Conservation (phyloP, 2,888 invertebrate species). For the Crematogaster levior region DNA sequence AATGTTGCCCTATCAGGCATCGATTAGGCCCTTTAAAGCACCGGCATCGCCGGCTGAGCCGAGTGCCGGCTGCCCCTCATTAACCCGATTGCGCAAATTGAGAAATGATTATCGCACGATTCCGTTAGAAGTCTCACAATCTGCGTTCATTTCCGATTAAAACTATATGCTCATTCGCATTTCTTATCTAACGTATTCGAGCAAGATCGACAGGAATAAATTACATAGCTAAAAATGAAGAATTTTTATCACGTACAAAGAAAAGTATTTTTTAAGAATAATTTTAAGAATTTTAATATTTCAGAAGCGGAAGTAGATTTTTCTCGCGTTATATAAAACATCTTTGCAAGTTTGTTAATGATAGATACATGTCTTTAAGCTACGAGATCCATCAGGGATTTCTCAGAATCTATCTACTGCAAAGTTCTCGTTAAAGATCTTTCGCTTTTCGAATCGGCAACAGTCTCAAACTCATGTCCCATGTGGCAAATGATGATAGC, state of each 20-base stretch:
- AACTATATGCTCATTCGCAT: background rate
- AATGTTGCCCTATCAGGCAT: constrained; percentile 81
- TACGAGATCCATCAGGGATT: background rate
- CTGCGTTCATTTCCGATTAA: constrained; percentile 43
- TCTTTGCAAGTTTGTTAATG: background rate
- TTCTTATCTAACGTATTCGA: constrained; percentile 9
- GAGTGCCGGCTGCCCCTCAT: constrained; percentile 73
- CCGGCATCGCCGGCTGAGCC: constrained; percentile 71
- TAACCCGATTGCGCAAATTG: constrained; percentile 79
- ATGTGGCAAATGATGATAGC: background rate
- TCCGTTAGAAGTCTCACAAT: constrained; percentile 43
- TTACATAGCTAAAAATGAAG: background rate
- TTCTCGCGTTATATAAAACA: background rate
- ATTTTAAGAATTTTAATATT: background rate
- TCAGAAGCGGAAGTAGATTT: background rate
- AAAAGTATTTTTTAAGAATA: background rate
- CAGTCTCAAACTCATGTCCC: constrained; percentile 22
- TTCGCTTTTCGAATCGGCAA: background rate
- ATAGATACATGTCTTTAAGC: background rate
- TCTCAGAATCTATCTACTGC: background rate
- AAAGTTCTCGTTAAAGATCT: background rate
- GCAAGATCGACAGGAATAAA: background rate
- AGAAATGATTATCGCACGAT: constrained; percentile 73
- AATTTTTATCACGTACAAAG: background rate
- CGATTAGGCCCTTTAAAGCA: constrained; percentile 82